Percentiles rank a stretch among this genome's conserved stretches.
phyloP scores from a whole-genome alignment of 2,113 vertebrate genomes.

The Cyphomyrus discorhynchus region DNA sequence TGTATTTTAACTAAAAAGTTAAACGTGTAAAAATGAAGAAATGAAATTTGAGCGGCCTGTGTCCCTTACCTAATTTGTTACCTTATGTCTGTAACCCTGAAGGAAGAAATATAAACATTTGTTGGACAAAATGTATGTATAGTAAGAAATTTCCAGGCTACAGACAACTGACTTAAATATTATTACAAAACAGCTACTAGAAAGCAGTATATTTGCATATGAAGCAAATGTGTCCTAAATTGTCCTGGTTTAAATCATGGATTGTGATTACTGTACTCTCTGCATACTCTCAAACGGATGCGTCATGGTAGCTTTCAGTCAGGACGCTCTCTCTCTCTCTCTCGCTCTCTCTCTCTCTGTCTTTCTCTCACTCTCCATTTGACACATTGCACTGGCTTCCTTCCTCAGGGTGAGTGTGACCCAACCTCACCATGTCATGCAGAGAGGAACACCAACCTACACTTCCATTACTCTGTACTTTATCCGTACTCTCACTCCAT shows the following conservation, averaged over 20 bases:
- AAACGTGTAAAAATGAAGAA: neutral
- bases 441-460: neutral
- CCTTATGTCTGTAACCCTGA: neutral
- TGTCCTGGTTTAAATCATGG: neutral
- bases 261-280: neutral
- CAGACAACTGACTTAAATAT: neutral
- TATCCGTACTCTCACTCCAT: neutral
- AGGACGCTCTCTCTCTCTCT: neutral
- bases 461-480: neutral
- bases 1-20: neutral
- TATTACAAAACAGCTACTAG: neutral
- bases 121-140: neutral
- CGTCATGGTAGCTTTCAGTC: neutral
- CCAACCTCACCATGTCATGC: slow-evolving; percentile 22
- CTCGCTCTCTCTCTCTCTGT: neutral
- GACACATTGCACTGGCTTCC: neutral
- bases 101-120: neutral
- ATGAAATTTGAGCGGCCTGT: neutral
- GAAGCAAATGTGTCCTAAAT: neutral
- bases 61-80: neutral
- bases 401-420: slow-evolving; percentile 36
- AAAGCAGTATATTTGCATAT: neutral
- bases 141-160: neutral
- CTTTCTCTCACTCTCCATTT: neutral
- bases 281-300: neutral